Percentiles rank a stretch among this genome's conserved stretches.
These are phyloP conservation scores for Somateria mollissima DNA, from an alignment of 2,797 vertebrate species.

Conservation along the genomic window DNA sequence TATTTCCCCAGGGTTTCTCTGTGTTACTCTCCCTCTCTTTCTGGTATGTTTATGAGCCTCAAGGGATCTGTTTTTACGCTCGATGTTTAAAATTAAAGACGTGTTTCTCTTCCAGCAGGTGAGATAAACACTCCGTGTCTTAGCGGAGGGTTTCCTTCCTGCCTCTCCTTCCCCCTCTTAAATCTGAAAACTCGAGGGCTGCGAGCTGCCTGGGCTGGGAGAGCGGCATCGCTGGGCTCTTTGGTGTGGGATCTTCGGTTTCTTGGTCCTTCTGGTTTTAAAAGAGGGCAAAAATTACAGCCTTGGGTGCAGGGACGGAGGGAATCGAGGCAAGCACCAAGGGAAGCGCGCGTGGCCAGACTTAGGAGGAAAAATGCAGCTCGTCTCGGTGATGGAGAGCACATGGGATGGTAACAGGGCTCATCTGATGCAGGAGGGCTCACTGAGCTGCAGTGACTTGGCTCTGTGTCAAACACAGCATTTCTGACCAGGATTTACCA, in stretches of 20 bases:
- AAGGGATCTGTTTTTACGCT: conserved; percentile 36
- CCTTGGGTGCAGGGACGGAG: background rate
- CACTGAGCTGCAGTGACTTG: rapidly evolving
- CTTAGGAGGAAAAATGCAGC: background rate
- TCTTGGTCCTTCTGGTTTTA: background rate
- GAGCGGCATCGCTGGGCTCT: background rate
- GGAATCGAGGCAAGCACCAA: background rate
- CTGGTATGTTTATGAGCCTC: conserved; percentile 59
- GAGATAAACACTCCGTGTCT: conserved; percentile 42
- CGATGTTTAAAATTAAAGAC: conserved; percentile 57
- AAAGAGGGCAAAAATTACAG: background rate
- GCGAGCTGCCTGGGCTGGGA: background rate
- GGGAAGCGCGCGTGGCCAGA: background rate
- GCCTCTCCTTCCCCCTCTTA: background rate
- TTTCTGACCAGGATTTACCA: background rate
- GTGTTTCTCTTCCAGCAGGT: conserved; percentile 61
- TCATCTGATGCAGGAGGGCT: background rate
- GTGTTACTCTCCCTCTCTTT: conserved; percentile 34
- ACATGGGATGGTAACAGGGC: rapidly evolving
- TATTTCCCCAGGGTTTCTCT: conserved; percentile 43
- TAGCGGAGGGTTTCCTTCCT: conserved; percentile 46
- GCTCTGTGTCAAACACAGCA: background rate
- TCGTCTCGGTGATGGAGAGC: background rate
- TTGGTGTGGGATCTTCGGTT: background rate
- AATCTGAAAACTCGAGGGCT: background rate